phyloP scores from a whole-genome alignment of 2,888 invertebrate species.

The Polyommatus icarus region DNA sequence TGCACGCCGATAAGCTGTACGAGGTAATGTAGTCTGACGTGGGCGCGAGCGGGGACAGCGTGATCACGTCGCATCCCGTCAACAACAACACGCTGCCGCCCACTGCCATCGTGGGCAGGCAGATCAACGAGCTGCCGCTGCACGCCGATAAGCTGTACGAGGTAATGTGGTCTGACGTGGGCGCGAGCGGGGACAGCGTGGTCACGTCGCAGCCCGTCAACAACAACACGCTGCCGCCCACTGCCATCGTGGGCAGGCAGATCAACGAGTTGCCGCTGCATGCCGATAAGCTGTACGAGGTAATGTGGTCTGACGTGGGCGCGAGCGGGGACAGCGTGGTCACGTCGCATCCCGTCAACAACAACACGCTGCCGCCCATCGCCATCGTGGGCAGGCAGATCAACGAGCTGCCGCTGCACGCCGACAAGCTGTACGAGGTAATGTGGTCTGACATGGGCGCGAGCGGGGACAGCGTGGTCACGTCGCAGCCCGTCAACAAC shows the following conservation, averaged over 20 bases:
- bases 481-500: conserved; percentile 71
- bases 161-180: conserved; percentile 56
- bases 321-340: conserved; percentile 69
- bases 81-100: conserved; percentile 71
- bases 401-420: conserved; percentile 69
- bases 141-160: conserved; percentile 75
- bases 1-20: conserved; percentile 73
- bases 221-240: conserved; percentile 66
- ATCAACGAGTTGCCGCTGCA: conserved; percentile 68
- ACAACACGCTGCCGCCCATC: conserved; percentile 65
- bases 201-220: conserved; percentile 71
- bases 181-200: conserved; percentile 67
- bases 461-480: conserved; percentile 68
- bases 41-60: conserved; percentile 67
- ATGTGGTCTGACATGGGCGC: conserved; percentile 54
- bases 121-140: conserved; percentile 65
- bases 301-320: conserved; percentile 49
- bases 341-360: conserved; percentile 69
- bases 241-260: conserved; percentile 55
- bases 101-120: conserved; percentile 53
- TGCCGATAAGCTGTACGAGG: conserved; percentile 67
- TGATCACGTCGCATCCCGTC: conserved; percentile 68
- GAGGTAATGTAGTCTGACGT: conserved; percentile 58
- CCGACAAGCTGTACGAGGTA: conserved; percentile 75
- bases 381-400: conserved; percentile 57